Evolutionary conservation across 2,113 vertebrate genomes (phyloP), one percentile per base, ranked within the genome.

Genomic region (Murina feae): DNA sequence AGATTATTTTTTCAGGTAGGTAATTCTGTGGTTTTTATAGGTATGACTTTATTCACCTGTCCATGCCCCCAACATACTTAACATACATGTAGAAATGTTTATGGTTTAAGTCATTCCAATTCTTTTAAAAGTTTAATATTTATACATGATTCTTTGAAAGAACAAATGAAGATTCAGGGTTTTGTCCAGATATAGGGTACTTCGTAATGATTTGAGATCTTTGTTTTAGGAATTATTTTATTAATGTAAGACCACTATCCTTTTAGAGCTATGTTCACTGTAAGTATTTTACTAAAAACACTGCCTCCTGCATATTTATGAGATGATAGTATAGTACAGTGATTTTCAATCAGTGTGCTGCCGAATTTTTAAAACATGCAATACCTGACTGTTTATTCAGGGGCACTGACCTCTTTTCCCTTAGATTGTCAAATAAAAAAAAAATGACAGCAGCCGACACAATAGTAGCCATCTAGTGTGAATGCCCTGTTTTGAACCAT

Each of bases 211-310:
- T 88, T 87, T 90, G 71, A 90, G 51, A 60, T 68, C 20, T 93
- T 90, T 89, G 63, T 94, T 94, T 94, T 74, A 78, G 55, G n/a
- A 55, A 65, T 65, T 39, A 23, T 69, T 72, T 74, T 95, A 81
- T 79, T 90, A 83, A 23, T 16, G 7, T 63, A 90, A 74, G 5
- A 87, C 20, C 20, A 37, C 0, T 83, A 44, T 91, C 49, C 13
- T 69, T 92, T 86, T 76, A 78, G 69, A 81, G 35, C 6, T 51
- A 3, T 81, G 35, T 90, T 92, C 5, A 63, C 11, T 39, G 4
- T 71, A 35, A 37, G 49, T 86, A 69, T 35, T 82, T 92, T 66
- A 84, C 42, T 69, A 16, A 79, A 92, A 92, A 25, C 21, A 12
- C 44, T 91, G 25, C 18, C 5, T 76, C 21, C 14, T 69, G 35